phyloP scores from a whole-genome alignment of 2,888 invertebrate genomes.

The Oscheius onirici region DNA sequence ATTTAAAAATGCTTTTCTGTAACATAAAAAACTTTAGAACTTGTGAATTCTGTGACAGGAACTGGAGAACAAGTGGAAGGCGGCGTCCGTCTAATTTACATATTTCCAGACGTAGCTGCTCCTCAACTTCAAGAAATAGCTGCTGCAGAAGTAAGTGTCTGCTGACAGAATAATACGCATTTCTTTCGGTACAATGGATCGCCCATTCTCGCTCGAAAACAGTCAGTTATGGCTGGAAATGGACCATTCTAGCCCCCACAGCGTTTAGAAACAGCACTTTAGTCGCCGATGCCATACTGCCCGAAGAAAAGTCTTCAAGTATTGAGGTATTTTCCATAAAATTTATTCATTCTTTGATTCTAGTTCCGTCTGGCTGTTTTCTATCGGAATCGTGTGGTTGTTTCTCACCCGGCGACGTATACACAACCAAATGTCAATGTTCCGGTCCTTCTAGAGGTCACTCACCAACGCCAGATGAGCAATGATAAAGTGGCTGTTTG shows the following conservation, averaged over 20 bases:
- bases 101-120: slow-evolving; percentile 31
- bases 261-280: slow-evolving; percentile 45
- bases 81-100: slow-evolving; percentile 26
- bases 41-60: slow-evolving; percentile 16
- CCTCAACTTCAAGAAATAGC: slow-evolving; percentile 48
- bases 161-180: neutral
- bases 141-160: slow-evolving; percentile 61
- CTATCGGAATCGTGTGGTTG: slow-evolving; percentile 59
- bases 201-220: slow-evolving; percentile 49
- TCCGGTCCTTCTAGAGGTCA: slow-evolving; percentile 43
- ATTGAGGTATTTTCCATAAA: slow-evolving; percentile 24
- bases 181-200: slow-evolving; percentile 50
- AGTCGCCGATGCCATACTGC: slow-evolving; percentile 40
- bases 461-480: slow-evolving; percentile 51
- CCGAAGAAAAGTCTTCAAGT: slow-evolving; percentile 29
- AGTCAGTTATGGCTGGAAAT: slow-evolving; percentile 33
- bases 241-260: slow-evolving; percentile 53
- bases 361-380: slow-evolving; percentile 57
- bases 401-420: slow-evolving; percentile 53
- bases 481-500: slow-evolving; percentile 53
- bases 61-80: slow-evolving; percentile 3
- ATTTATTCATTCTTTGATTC: neutral
- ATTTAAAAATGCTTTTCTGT: neutral
- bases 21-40: slow-evolving; percentile 3
- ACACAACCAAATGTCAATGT: slow-evolving; percentile 41